Evolutionary conservation across 1,140 invertebrate species (phyloP), one percentile per base, ranked within the genome.

Genomic region (Lanistes nyassanus): DNA sequence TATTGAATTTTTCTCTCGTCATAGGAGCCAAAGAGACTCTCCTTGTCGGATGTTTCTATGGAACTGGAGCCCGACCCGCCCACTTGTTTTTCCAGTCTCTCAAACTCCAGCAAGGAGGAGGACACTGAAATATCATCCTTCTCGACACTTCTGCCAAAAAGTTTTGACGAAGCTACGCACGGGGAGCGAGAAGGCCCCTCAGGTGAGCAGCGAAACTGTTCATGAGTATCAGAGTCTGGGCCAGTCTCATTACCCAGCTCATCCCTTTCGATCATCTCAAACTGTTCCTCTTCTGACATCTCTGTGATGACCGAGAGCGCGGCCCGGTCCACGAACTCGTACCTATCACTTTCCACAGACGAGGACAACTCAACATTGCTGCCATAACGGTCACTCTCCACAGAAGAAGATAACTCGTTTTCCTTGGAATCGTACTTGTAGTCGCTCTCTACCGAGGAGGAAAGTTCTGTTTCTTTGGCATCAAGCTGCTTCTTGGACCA

Each of bases 91-190:
- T 91, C 90, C 19, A 90, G 79, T 77, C 84, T 82, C 81, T 91
- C 90, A 84, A 91, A 91, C 82, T 91, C 90, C 55, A 88, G 80
- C 23, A 91, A 77, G 31, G 90, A 90, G 62, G 90, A 90, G 29
- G 90, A 89, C 37, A 90, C 83, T 26, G 90, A 90, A 21, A 86
- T 79, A 77, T 88, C 87, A 82, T 90, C 90, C 67, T 80, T 81
- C 36, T 90, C 89, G 42, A 77, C 82, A 82, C 83, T 88, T 81
- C 84, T 87, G 36, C 77, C 78, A 60, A 86, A 83, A 65, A 95
- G 53, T 53, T 29, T 72, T 72, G 55, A 37, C 60, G 56, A 72
- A 72, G 56, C 42, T 86, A 84, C 58, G 29, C 82, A 82, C 66
- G 84, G 86, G 56, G 84, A 83, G 31, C 77, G 80, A 26, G 55